Conservation (phyloP, 2,113 vertebrate species). For the Ceyx melanurus region DNA sequence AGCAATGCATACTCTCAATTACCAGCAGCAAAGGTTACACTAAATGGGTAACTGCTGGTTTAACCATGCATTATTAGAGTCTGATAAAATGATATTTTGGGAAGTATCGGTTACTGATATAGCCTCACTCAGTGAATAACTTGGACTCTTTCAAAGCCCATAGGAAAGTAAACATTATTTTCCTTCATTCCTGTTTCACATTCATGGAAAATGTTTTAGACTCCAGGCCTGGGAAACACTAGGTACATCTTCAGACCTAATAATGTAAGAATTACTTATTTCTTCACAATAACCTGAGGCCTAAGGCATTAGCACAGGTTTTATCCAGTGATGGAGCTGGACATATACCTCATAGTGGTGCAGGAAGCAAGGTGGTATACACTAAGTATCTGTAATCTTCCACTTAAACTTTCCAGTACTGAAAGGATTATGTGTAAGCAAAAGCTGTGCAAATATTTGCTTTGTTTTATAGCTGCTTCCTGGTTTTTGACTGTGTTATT, state of each 20-base stretch:
- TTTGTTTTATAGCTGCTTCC: neutral
- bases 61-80: neutral
- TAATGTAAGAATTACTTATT: neutral
- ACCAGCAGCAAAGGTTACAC: slow-evolving; percentile 39
- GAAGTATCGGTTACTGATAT: neutral
- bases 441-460: neutral
- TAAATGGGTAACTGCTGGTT: slow-evolving; percentile 26
- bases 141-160: neutral
- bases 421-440: neutral
- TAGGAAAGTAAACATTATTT: neutral
- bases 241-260: neutral
- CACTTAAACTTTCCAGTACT: neutral
- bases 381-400: neutral
- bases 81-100: neutral
- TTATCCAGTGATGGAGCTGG: neutral
- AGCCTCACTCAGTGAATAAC: neutral
- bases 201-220: neutral
- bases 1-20: slow-evolving; percentile 31
- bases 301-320: neutral
- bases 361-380: neutral
- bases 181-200: neutral
- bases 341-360: neutral
- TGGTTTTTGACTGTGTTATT: neutral
- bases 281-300: neutral
- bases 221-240: neutral